These are phyloP conservation scores for Geotrypetes seraphini DNA, from an alignment of 2,797 vertebrate species.

Conservation along the genomic window DNA sequence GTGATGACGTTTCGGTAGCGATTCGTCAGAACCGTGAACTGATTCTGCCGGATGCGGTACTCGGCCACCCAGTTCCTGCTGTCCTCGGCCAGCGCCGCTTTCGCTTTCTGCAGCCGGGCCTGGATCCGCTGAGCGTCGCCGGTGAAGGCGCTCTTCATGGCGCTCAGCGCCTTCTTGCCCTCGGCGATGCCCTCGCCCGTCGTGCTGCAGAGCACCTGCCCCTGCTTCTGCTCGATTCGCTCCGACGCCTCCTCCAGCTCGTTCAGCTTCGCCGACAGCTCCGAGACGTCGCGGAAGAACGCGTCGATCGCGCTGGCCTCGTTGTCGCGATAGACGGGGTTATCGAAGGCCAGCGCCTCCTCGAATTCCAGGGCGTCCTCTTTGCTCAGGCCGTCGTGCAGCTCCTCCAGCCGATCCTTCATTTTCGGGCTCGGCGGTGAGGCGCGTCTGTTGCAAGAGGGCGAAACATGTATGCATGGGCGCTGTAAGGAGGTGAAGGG, in stretches of 20 bases:
- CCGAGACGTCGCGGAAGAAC: constrained; percentile 30
- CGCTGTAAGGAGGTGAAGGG: background rate
- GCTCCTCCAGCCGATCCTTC: constrained; percentile 47
- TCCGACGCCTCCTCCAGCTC: constrained; percentile 30
- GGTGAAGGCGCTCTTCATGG: constrained; percentile 21
- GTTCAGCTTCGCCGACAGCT: constrained; percentile 23
- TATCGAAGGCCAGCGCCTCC: constrained; percentile 12
- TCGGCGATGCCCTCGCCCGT: constrained; percentile 12
- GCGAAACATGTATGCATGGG: background rate
- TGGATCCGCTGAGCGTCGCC: constrained; percentile 21
- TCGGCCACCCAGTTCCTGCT: constrained; percentile 2
- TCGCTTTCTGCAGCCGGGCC: constrained; percentile 16
- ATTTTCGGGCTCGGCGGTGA: constrained; percentile 8
- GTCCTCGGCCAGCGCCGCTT: background rate
- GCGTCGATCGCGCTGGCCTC: constrained; percentile 4
- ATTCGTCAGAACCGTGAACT: constrained; percentile 28
- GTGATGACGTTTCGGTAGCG: constrained; percentile 18
- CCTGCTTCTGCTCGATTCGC: constrained; percentile 27
- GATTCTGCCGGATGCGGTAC: constrained; percentile 26
- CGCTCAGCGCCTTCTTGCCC: constrained; percentile 19
- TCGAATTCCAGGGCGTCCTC: constrained; percentile 10
- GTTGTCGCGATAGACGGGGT: constrained; percentile 6
- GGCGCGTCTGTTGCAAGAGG: background rate
- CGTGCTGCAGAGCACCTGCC: constrained; percentile 41
- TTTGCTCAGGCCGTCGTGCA: constrained; percentile 9